Conservation (phyloP, 2,797 vertebrate species). For the Coregonus ussuriensis region DNA sequence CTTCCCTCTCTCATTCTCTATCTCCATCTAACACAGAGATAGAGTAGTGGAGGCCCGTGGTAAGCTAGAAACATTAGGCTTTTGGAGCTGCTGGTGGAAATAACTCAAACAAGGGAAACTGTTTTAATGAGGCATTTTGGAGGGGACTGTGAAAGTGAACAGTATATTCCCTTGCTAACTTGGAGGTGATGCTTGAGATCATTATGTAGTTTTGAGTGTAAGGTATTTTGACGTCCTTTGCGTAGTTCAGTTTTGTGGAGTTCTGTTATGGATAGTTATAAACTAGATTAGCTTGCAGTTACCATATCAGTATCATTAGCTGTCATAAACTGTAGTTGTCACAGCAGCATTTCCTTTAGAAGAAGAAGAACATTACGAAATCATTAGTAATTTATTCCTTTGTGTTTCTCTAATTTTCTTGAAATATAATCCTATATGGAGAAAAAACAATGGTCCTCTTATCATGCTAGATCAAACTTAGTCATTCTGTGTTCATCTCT, state of each 20-base stretch:
- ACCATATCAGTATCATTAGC: neutral
- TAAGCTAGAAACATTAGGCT: slow-evolving; percentile 7
- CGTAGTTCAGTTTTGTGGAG: no score
- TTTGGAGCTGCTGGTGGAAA: no score
- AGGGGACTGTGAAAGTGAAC: slow-evolving; percentile 22
- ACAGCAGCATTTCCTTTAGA: neutral
- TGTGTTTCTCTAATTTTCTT: neutral
- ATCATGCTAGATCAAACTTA: no score
- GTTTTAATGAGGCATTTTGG: slow-evolving; percentile 39
- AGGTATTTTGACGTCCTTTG: no score
- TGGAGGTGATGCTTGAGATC: slow-evolving; percentile 13
- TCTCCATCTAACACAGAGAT: slow-evolving; percentile 15
- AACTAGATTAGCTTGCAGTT: neutral
- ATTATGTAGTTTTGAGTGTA: slow-evolving; percentile 11
- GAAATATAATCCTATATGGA: no score
- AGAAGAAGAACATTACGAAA: neutral
- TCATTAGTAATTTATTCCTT: neutral
- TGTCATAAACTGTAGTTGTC: neutral
- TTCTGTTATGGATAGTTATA: neutral
- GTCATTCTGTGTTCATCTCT: no score
- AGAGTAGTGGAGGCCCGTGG: slow-evolving; percentile 25
- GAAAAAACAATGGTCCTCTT: no score
- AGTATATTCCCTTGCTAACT: neutral
- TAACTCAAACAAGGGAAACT: neutral
- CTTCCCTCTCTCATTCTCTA: neutral